Evolutionary conservation across 2,888 invertebrate genomes (phyloP), one percentile per base, ranked within the genome.

Genomic region (Lutraria lutraria): DNA sequence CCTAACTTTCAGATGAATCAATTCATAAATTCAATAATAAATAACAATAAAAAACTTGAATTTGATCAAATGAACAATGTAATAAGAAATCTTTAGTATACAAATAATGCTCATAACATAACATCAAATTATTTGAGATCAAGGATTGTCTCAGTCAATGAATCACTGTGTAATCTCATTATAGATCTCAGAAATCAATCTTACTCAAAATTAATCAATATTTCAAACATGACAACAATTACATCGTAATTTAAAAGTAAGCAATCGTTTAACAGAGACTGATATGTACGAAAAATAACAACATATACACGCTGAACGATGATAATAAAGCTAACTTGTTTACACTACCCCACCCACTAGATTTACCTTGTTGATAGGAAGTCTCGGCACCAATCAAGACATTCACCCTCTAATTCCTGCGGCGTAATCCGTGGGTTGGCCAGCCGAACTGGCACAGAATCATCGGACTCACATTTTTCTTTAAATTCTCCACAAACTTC

Each of bases 321-420:
- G 25, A 52, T 52, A n/a, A 52, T 19, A n/a, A 81, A 25, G 53
- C 3, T 31, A 52, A 81, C 25, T 53, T 54, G 81, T 81, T 81
- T 76, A 63, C 31, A 60, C 52, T 53, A 79, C 84, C 84, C 84
- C 84, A 84, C 53, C 94, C 93, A 84, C 96, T 95, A 93, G 68
- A 56, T 63, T 93, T 93, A 95, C 95, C 94, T 93, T 80, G 93
- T 88, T 83, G 93, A 88, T 76, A 96, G 94, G 92, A 95, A 96
- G 84, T 96, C 95, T 80, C 94, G 92, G n/a, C 92, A 93, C 95
- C 95, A 96, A 56, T 95, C 95, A 56, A 96, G 89, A 90, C 95
- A 95, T 92, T 96, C 95, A 82, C 94, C 95, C 89, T 95, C 95
- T 34, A 96, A 85, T 93, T 96, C 96, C 21, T 92, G 92, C 31